Evolutionary conservation across 2,113 vertebrate genomes (phyloP).

Genomic region (Rhabdomys dilectus): DNA sequence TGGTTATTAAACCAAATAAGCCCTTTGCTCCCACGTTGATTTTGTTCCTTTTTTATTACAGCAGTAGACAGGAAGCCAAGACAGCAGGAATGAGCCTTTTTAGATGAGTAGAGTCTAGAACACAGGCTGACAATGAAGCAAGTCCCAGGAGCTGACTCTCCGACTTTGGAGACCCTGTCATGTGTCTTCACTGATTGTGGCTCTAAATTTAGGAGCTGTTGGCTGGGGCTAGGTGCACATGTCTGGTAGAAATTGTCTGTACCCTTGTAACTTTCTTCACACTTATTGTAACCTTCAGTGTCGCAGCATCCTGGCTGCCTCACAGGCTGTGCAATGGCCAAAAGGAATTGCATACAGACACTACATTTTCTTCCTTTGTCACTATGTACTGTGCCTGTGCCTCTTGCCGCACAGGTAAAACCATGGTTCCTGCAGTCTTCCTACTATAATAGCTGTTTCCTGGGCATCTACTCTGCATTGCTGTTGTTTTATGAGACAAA

Average conservation of each 20-base stretch:
- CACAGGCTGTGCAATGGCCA: neutral
- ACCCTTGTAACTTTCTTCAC: neutral
- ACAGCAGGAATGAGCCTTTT: neutral
- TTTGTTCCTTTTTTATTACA: neutral
- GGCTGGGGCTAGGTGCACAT: neutral
- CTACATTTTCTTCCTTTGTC: neutral
- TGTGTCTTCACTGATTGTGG: neutral
- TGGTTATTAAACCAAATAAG: neutral
- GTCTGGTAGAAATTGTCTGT: neutral
- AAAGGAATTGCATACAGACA: neutral
- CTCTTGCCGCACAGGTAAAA: neutral
- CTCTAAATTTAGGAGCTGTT: neutral
- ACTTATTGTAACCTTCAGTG: neutral
- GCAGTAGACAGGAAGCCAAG: neutral
- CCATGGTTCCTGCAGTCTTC: neutral
- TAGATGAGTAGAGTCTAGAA: neutral
- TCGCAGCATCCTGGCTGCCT: neutral
- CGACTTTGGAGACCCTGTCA: constrained; percentile 19
- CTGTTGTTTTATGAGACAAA: too few species aligned
- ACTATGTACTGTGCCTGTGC: neutral
- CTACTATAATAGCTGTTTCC: neutral
- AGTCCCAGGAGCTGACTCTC: neutral
- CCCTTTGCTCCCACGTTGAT: neutral
- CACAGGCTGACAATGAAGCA: neutral
- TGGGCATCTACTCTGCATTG: neutral